phyloP scores from a whole-genome alignment of 2,888 invertebrate genomes.

The Luperina testacea region DNA sequence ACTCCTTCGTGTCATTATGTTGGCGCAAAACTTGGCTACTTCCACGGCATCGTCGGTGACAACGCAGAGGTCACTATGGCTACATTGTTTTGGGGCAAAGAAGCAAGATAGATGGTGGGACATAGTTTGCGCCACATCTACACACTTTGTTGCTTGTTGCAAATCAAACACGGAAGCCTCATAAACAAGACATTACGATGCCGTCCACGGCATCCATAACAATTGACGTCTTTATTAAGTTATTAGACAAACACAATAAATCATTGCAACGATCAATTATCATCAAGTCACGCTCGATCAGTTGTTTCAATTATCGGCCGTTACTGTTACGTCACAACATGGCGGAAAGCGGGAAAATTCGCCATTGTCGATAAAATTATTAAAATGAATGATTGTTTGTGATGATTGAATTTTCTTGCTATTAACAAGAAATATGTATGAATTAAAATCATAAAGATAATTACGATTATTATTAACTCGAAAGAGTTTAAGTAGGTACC shows the following conservation, averaged over 20 bases:
- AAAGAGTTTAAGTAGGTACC: neutral
- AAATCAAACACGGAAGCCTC: constrained; percentile 17
- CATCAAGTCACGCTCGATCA: constrained; percentile 63
- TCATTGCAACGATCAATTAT: constrained; percentile 64
- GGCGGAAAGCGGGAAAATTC: constrained; percentile 42
- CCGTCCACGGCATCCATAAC: constrained; percentile 23
- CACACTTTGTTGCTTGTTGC: neutral
- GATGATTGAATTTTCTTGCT: neutral
- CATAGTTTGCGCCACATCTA: neutral
- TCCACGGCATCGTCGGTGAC: neutral
- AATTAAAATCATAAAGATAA: neutral
- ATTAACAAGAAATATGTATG: neutral
- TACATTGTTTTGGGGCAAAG: neutral
- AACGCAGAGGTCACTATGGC: neutral
- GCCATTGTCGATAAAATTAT: neutral
- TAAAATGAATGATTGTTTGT: neutral
- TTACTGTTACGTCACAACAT: constrained; percentile 54
- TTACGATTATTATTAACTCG: neutral
- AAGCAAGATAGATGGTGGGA: neutral
- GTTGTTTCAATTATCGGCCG: constrained; percentile 64
- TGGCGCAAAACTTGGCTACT: neutral
- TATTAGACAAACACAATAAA: constrained; percentile 57
- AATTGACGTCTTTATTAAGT: constrained; percentile 51
- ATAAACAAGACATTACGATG: constrained; percentile 37
- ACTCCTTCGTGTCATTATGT: neutral